Evolutionary conservation across 2,888 invertebrate species (phyloP).

Genomic region (Lutraria lutraria): DNA sequence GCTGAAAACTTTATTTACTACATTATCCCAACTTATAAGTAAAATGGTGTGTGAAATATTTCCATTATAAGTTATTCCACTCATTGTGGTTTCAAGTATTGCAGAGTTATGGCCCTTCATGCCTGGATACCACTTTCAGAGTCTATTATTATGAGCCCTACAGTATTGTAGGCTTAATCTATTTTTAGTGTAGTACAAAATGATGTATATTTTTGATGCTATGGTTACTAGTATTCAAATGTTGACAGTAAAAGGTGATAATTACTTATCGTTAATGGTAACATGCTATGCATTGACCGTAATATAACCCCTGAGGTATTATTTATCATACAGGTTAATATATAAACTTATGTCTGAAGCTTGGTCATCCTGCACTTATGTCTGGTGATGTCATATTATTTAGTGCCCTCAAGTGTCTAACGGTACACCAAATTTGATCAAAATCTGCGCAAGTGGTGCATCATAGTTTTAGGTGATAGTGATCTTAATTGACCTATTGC

Average conservation of each 20-base stretch:
- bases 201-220: neutral
- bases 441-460: neutral
- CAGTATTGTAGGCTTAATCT: too few relatives aligned
- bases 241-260: slow-evolving; percentile 4
- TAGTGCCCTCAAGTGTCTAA: slow-evolving; percentile 6
- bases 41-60: too few relatives aligned
- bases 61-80: too few relatives aligned
- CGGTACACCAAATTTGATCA: neutral
- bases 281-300: neutral
- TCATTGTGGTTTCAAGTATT: too few relatives aligned
- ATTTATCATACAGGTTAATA: neutral
- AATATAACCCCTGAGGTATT: slow-evolving; percentile 1
- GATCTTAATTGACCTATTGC: neutral
- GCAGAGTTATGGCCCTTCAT: too few relatives aligned
- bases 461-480: neutral
- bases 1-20: too few relatives aligned
- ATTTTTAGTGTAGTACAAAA: too few relatives aligned
- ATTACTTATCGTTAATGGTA: neutral
- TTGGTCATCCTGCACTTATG: neutral
- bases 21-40: too few relatives aligned
- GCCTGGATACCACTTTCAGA: too few relatives aligned
- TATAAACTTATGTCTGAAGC: neutral
- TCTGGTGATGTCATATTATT: neutral
- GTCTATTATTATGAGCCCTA: too few relatives aligned
- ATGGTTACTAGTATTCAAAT: slow-evolving; percentile 15